Percentiles rank a stretch among this genome's conserved stretches.
Conservation (phyloP, 2,888 invertebrate genomes). For the Leucozona laternaria region DNA sequence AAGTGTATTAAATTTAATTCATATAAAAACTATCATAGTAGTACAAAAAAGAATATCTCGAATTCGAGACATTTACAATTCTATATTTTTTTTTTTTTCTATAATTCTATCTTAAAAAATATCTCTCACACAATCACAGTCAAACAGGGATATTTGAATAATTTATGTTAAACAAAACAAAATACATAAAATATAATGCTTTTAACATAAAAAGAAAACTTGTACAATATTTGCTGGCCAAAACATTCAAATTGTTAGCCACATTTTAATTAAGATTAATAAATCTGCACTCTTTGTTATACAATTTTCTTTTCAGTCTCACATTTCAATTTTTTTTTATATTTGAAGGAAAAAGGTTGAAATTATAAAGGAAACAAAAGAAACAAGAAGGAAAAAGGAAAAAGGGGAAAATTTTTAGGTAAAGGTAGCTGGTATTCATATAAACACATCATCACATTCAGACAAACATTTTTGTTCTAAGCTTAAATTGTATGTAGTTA, state of each 20-base stretch:
- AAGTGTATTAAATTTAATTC: conserved; percentile 17
- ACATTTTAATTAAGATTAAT: conserved; percentile 31
- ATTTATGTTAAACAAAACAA: conserved; percentile 1
- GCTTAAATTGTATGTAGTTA: neutral
- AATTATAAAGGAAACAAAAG: neutral
- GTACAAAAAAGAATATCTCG: conserved; percentile 49
- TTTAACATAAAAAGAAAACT: conserved; percentile 16
- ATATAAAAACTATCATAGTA: conserved; percentile 25
- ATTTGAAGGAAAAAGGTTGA: neutral
- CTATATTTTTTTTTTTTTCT: neutral
- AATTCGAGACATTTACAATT: conserved; percentile 44
- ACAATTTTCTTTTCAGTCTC: conserved; percentile 58
- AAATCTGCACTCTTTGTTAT: conserved; percentile 29
- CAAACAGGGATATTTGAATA: conserved; percentile 43
- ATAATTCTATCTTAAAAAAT: conserved; percentile 20
- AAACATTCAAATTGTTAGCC: neutral
- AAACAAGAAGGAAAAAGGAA: neutral
- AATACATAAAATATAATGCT: conserved; percentile 30
- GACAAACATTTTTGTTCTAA: conserved; percentile 36
- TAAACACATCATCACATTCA: conserved; percentile 43
- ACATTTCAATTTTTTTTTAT: conserved; percentile 30
- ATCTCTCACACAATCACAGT: conserved; percentile 63
- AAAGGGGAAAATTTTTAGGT: neutral
- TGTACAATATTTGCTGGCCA: conserved; percentile 35
- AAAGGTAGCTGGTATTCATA: neutral